Percentiles rank a stretch among this genome's conserved stretches.
These are phyloP conservation scores for Catocala fraxini DNA, from an alignment of 2,888 invertebrate species.

Conservation along the genomic window DNA sequence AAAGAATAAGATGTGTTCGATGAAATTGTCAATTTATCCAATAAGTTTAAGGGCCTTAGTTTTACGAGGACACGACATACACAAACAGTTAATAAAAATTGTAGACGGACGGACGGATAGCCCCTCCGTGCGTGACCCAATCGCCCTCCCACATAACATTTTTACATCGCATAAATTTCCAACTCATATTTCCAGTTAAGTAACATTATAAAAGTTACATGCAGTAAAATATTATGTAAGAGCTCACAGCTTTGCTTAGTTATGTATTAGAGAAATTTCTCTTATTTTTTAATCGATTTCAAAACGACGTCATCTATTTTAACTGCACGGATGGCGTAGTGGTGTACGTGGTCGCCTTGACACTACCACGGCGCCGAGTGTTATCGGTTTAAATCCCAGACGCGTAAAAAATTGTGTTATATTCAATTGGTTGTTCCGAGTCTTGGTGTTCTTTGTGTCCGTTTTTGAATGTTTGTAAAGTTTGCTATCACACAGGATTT, in stretches of 20 bases:
- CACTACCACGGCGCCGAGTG: no score
- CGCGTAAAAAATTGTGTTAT: no score
- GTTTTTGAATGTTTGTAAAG: no score
- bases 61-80: conserved; percentile 52
- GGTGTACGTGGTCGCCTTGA: no score
- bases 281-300: neutral
- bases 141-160: conserved; percentile 59
- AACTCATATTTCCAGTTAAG: conserved; percentile 66
- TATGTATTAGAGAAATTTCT: neutral
- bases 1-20: conserved; percentile 22
- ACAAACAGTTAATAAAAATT: conserved; percentile 65
- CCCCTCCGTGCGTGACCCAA: conserved; percentile 57
- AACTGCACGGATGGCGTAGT: no score
- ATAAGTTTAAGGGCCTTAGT: conserved; percentile 46
- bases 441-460: no score
- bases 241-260: conserved; percentile 20
- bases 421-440: no score
- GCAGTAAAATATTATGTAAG: conserved; percentile 62
- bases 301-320: no score
- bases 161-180: conserved; percentile 67
- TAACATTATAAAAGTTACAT: conserved; percentile 67
- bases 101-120: conserved; percentile 46
- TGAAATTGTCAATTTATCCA: conserved; percentile 36
- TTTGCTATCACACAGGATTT: no score
- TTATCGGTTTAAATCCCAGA: no score